Evolutionary conservation across 2,888 invertebrate genomes (phyloP).

Genomic region (Tillus elongatus): DNA sequence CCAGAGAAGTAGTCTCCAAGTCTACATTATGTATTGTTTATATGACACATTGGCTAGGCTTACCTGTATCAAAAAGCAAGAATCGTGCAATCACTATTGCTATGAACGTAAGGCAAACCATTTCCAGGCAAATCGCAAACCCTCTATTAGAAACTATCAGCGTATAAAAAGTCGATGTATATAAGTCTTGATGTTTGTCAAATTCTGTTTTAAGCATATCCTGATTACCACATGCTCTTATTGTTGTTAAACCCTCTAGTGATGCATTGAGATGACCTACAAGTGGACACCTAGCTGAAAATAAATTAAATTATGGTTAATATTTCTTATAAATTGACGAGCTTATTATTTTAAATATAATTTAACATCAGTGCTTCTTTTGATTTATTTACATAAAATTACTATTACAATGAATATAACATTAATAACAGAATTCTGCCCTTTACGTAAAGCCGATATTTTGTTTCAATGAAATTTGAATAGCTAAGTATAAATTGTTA

Average conservation of each 20-base stretch:
- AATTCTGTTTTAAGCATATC: conserved; percentile 35
- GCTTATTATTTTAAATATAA: neutral
- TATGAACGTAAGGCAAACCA: conserved; percentile 23
- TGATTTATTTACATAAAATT: too few relatives aligned
- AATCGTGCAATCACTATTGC: neutral
- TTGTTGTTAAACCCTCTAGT: conserved; percentile 37
- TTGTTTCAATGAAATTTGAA: too few relatives aligned
- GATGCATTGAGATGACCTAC: conserved; percentile 38
- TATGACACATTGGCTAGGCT: too few relatives aligned
- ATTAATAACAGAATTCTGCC: too few relatives aligned
- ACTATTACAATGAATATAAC: too few relatives aligned
- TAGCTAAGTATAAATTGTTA: too few relatives aligned
- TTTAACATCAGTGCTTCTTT: too few relatives aligned
- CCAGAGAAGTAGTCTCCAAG: too few relatives aligned
- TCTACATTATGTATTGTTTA: too few relatives aligned
- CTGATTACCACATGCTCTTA: conserved; percentile 34
- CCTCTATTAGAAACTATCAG: conserved; percentile 27
- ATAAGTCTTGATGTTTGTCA: conserved; percentile 31
- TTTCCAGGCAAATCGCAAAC: conserved; percentile 33
- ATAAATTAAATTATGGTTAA: too few relatives aligned
- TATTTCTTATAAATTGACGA: neutral
- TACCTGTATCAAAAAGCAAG: conserved; percentile 5
- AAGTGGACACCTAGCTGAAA: conserved; percentile 36
- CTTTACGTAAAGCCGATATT: too few relatives aligned
- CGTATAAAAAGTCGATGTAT: conserved; percentile 32